Base-by-base conservation (phyloP, 2,888 invertebrate genomes). In the Fissipunctia ypsillon region DNA sequence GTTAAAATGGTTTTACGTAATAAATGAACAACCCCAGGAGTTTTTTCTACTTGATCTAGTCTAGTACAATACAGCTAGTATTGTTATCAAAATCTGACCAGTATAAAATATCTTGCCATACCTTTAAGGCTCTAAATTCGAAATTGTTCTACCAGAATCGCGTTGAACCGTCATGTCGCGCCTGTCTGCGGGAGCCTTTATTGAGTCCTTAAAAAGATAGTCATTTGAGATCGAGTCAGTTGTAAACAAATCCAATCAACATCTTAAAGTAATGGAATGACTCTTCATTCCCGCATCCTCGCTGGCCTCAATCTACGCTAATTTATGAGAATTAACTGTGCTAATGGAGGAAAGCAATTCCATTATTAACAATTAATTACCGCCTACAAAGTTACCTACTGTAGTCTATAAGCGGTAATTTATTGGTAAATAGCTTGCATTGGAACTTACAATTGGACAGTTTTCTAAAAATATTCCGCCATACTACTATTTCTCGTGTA, bases 291-390 rank as follows among this genome's bases (percentile, higher is more conserved):
- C 12, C 25, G 12, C 70, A 31, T 45, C 22, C 16, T 14, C 31
- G n/a, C 3, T 54, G 41, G 28, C 41, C 41, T 52, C 41, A 63
- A 48, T 73, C 28, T 28, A 52, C 7, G 6, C 25, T 43, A 52
- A 64, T 59, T 41, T 63, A 76, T 16, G 35, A 22, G 22, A 52
- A 22, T 31, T 25, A 41, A 65, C 41, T 28, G 35, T 14, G n/a
- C 10, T 79, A 63, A 66, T 81, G 28, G 45, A 31, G 2, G 35
- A 61, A 60, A 56, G 12, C 52, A 16, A 65, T 77, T 65, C 12
- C 59, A 73, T 65, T 72, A 77, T 28, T 60, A 35, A 16, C 50
- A 57, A 63, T 35, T 16, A 45, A 52, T 63, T 35, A 43, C 38
- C 41, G 19, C 43, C 16, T 4, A 22, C 35, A 6, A 10, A 28